Evolutionary conservation across 2,113 vertebrate species (phyloP).

Genomic region (Malurus elegans): DNA sequence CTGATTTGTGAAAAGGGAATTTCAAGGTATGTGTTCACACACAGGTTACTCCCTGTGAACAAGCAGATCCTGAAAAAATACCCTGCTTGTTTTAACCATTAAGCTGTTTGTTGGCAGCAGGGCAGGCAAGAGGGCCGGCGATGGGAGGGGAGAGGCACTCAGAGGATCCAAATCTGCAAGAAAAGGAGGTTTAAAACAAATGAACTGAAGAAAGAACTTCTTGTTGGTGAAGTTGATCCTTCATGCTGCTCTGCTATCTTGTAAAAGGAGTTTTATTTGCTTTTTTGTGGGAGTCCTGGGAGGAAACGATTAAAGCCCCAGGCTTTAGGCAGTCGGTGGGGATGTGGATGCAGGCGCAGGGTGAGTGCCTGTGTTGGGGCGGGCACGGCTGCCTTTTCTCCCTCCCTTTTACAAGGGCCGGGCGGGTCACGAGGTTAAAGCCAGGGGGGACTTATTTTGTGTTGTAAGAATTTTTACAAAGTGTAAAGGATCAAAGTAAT

Average conservation of each 20-base stretch:
- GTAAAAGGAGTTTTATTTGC: conserved; percentile 79
- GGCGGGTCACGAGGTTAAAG: conserved; percentile 80
- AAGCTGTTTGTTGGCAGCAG: conserved; percentile 25
- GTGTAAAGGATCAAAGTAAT: conserved; percentile 85
- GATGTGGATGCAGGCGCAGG: background rate
- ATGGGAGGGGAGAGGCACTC: background rate
- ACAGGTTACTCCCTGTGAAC: background rate
- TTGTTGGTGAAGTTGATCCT: conserved; percentile 39
- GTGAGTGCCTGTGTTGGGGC: background rate
- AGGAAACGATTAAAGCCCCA: conserved; percentile 74
- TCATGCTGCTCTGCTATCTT: conserved; percentile 70
- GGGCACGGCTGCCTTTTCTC: background rate
- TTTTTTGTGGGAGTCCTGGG: conserved; percentile 72
- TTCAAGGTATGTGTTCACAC: background rate
- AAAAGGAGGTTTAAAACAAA: conserved; percentile 55
- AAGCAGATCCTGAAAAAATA: background rate
- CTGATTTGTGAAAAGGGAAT: background rate
- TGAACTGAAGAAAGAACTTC: conserved; percentile 62
- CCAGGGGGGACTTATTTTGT: conserved; percentile 76
- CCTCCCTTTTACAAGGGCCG: conserved; percentile 72
- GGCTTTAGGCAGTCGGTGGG: conserved; percentile 40
- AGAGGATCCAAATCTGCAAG: conserved; percentile 25
- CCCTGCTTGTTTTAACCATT: background rate
- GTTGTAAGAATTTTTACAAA: conserved; percentile 85
- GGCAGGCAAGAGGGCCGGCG: background rate